Evolutionary conservation across 1,140 invertebrate genomes (phyloP).

Genomic region (Eueides isabella): DNA sequence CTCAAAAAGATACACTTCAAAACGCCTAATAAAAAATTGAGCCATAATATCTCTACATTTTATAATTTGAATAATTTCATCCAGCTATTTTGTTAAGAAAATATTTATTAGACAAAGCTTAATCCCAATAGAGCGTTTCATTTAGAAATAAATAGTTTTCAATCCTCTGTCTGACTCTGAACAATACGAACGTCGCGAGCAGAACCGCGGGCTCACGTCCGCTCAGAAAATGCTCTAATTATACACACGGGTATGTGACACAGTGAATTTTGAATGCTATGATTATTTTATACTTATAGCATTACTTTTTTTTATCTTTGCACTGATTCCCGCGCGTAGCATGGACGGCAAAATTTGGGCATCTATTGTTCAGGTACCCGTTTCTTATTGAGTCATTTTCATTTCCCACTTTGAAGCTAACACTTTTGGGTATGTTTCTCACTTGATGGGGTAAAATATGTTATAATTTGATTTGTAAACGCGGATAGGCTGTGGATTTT

Average conservation of each 20-base stretch:
- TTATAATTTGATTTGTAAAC: too few relatives aligned
- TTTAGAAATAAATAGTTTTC: constrained; percentile 15
- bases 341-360: too few relatives aligned
- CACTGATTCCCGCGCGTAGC: too few relatives aligned
- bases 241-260: constrained; percentile 6
- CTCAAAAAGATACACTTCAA: too few relatives aligned
- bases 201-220: constrained; percentile 12
- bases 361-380: too few relatives aligned
- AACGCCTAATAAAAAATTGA: neutral
- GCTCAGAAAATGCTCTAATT: constrained; percentile 13
- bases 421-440: too few relatives aligned
- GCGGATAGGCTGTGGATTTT: too few relatives aligned
- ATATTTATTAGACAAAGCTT: constrained; percentile 2
- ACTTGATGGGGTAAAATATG: too few relatives aligned
- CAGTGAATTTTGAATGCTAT: neutral
- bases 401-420: too few relatives aligned
- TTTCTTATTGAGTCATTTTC: too few relatives aligned
- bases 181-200: constrained; percentile 7
- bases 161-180: neutral
- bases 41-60: neutral
- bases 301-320: too few relatives aligned
- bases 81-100: neutral
- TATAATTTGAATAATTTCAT: neutral
- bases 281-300: neutral
- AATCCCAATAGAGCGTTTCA: constrained; percentile 6